Base-by-base conservation (phyloP, 1,140 invertebrate species). In the Neodiprion virginianus region DNA sequence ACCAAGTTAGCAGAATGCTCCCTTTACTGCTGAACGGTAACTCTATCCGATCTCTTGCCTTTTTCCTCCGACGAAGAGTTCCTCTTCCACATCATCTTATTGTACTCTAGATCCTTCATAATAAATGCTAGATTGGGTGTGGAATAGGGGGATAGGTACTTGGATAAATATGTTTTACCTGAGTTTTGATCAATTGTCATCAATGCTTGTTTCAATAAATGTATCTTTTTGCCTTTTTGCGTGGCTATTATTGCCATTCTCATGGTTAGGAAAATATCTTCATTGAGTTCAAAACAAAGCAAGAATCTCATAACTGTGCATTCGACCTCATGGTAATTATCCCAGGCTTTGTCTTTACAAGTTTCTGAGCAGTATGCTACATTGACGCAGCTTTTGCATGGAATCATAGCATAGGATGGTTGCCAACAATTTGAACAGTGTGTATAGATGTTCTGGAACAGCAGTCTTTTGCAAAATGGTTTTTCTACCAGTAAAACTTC, bases 401-500 rank as follows among this genome's bases (percentile, higher is more conserved):
- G 92, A 69, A 92, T 85, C 12, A 91, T 84, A 76, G 91, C 90
- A 70, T 90, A 88, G 79, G 88, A 89, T 78, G 91, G 89, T 48
- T 89, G 87, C 76, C 94, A 90, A 83, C 96, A 98, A 77, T 94
- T 89, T 81, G 92, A 92, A 82, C 96, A 98, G 80, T 93, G 90
- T 61, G 89, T 91, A 21, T 89, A 86, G 71, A 89, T 88, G 80
- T 92, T 90, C 49, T 91, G 86, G 47, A 91, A 89, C 50, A 94
- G 82, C 14, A 95, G 82, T 2, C 94, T 88, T 11, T 90, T 90
- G 65, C 92, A 90, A 85, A 93, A 97, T 9, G 95, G 93, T 74
- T 93, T 89, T 87, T 97, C 95, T 70, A 93, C 87, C 50, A 93
- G 93, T 8, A 97, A 78, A 12, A 96, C 87, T 83, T 96, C 94